These are phyloP conservation scores for Harpagifer antarcticus DNA, from an alignment of 2,797 vertebrate genomes.

Conservation along the genomic window DNA sequence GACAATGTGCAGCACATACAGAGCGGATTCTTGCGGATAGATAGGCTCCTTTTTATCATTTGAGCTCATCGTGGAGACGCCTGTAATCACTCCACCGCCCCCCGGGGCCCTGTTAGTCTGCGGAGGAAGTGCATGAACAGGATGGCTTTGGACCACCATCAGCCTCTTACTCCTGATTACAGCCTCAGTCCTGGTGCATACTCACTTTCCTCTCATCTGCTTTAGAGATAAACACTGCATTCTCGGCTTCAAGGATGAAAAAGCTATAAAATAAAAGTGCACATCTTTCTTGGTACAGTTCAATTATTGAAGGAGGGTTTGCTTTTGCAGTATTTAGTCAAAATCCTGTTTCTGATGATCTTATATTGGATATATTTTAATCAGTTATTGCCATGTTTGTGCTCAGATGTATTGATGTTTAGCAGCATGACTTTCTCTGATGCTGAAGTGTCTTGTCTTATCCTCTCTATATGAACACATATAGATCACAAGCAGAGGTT, in stretches of 20 bases:
- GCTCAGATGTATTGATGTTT: background rate
- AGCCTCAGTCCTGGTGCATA: constrained; percentile 9
- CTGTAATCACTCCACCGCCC: constrained; percentile 62
- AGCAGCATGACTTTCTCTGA: background rate
- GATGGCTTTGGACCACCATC: constrained; percentile 35
- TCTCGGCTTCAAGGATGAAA: background rate
- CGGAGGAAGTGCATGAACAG: constrained; percentile 67
- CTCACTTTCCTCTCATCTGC: constrained; percentile 1
- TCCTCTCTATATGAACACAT: background rate
- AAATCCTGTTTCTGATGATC: background rate
- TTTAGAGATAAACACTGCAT: background rate
- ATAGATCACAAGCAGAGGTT: background rate
- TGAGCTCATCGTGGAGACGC: constrained; percentile 73
- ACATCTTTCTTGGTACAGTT: background rate
- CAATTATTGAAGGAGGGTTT: background rate
- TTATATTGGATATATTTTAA: background rate
- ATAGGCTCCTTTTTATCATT: constrained; percentile 66
- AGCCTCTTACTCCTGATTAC: constrained; percentile 3
- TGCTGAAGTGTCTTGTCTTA: background rate
- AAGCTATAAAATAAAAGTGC: background rate
- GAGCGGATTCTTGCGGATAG: constrained; percentile 49
- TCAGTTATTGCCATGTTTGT: background rate
- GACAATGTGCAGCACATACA: background rate
- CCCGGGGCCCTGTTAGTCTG: constrained; percentile 57
- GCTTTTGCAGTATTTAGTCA: background rate